These are phyloP conservation scores for Oreonectes daqikongensis DNA, from an alignment of 2,797 vertebrate species.

Conservation along the genomic window DNA sequence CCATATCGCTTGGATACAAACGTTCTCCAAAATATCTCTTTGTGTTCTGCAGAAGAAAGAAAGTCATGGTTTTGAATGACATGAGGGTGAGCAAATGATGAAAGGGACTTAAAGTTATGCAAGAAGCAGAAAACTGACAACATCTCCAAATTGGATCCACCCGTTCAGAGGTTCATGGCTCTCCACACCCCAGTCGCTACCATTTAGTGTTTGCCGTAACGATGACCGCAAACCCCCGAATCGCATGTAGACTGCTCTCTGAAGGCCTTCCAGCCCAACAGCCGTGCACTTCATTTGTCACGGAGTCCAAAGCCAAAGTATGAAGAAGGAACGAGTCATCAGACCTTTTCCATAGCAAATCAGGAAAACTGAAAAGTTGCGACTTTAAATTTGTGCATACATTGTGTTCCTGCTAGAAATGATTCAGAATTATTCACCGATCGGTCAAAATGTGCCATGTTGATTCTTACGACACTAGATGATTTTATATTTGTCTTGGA, in stretches of 20 bases:
- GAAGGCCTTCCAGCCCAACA: slow-evolving; percentile 46
- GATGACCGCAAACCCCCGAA: slow-evolving; percentile 68
- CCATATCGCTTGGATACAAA: no score
- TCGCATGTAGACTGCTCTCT: slow-evolving; percentile 54
- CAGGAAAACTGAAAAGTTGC: neutral
- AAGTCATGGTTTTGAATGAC: no score
- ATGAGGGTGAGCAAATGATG: no score
- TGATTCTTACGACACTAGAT: neutral
- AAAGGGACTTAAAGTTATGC: slow-evolving; percentile 20
- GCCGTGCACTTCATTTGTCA: slow-evolving; percentile 59
- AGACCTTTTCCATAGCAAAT: slow-evolving; percentile 25
- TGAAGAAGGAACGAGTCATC: slow-evolving; percentile 39
- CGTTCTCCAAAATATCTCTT: no score
- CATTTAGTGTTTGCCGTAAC: slow-evolving; percentile 48
- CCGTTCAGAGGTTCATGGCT: slow-evolving; percentile 31
- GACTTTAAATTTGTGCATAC: neutral
- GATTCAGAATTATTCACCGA: neutral
- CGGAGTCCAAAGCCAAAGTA: neutral
- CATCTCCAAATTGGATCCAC: slow-evolving; percentile 44
- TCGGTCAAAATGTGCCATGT: neutral
- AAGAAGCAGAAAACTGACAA: slow-evolving; percentile 49
- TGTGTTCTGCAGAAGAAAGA: no score
- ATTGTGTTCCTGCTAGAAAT: neutral
- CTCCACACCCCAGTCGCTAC: slow-evolving; percentile 36
- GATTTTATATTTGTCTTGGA: slow-evolving; percentile 12